A percentile compares a stretch with the other conserved stretches of the same genome.
phyloP scores from a whole-genome alignment of 1,140 invertebrate genomes.

The Metaphire vulgaris region DNA sequence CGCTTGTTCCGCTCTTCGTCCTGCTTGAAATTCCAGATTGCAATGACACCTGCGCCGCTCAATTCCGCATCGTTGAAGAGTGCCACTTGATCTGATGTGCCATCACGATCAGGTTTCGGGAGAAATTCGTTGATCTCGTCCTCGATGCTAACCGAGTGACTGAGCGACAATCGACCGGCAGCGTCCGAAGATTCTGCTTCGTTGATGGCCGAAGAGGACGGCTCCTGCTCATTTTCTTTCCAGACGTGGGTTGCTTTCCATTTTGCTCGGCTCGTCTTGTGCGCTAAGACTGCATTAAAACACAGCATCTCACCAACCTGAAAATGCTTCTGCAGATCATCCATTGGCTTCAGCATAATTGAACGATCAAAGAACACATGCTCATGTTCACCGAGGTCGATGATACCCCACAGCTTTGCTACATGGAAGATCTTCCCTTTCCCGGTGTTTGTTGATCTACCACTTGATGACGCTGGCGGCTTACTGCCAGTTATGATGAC shows the following conservation, averaged over 20 bases:
- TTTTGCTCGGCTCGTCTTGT: constrained; percentile 50
- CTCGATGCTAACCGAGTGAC: no score
- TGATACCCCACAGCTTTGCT: constrained; percentile 53
- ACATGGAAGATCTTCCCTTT: constrained; percentile 51
- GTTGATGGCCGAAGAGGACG: constrained; percentile 36
- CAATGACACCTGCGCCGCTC: constrained; percentile 47
- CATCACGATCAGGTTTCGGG: constrained; percentile 16
- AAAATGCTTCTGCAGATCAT: constrained; percentile 50
- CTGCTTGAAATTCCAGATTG: constrained; percentile 50
- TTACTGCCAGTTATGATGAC: constrained; percentile 49
- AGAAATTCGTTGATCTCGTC: constrained; percentile 28
- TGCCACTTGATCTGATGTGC: neutral
- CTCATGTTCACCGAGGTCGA: constrained; percentile 53
- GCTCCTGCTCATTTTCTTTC: constrained; percentile 44
- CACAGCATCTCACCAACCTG: constrained; percentile 48
- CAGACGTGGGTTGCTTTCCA: constrained; percentile 52
- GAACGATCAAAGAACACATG: constrained; percentile 54
- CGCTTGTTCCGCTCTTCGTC: constrained; percentile 42
- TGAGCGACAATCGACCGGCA: constrained; percentile 2
- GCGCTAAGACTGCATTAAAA: constrained; percentile 52
- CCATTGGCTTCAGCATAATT: constrained; percentile 50
- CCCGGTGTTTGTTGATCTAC: constrained; percentile 23
- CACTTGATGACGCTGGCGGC: neutral
- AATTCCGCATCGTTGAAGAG: constrained; percentile 47
- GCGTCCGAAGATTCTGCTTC: constrained; percentile 32